A percentile compares a stretch with the other conserved stretches of the same genome.
These are phyloP conservation scores for Vulpes ferrilata DNA, from an alignment of 2,113 vertebrate genomes.

Conservation along the genomic window DNA sequence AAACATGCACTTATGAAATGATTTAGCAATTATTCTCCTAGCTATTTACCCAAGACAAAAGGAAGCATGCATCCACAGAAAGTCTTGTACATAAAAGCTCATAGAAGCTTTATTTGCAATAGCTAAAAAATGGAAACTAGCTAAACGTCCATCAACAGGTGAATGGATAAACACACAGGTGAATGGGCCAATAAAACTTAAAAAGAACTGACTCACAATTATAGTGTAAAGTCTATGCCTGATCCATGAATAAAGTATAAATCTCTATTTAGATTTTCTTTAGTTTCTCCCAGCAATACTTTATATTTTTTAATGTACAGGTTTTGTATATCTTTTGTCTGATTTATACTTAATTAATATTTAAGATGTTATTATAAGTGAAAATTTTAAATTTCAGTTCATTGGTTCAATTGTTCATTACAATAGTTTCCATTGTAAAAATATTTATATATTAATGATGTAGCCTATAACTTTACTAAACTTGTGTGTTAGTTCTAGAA, in stretches of 20 bases:
- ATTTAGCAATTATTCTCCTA: background rate
- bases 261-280: conserved; percentile 33
- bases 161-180: background rate
- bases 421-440: background rate
- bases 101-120: background rate
- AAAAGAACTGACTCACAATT: background rate
- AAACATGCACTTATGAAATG: background rate
- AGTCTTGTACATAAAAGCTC: background rate
- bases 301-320: background rate
- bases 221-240: background rate
- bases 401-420: background rate
- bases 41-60: background rate
- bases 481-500: background rate
- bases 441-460: background rate
- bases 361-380: background rate
- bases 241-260: background rate
- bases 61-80: background rate
- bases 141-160: background rate
- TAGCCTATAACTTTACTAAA: conserved; percentile 1
- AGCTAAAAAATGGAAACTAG: background rate
- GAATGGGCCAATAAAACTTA: background rate
- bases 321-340: background rate
- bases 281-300: background rate
- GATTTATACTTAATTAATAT: background rate
- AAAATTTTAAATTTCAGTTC: conserved; percentile 18